phyloP scores from a whole-genome alignment of 2,797 vertebrate genomes.

The Delichon dasypus region DNA sequence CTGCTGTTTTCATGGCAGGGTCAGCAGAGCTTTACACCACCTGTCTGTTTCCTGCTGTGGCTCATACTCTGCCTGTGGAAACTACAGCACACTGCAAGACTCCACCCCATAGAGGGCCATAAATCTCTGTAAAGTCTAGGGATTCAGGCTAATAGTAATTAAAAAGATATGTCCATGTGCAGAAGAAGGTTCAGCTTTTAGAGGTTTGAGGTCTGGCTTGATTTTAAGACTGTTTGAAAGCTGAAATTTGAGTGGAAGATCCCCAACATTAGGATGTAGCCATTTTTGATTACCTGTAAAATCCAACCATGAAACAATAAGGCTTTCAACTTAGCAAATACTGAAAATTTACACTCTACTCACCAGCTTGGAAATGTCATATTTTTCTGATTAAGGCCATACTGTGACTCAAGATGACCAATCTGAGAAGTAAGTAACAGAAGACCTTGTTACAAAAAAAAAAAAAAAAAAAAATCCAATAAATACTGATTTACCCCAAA shows the following conservation, averaged over 20 bases:
- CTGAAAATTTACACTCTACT: slow-evolving; percentile 37
- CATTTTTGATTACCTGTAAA: slow-evolving; percentile 51
- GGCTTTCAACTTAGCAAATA: slow-evolving; percentile 31
- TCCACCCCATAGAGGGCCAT: background rate
- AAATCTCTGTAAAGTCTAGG: background rate
- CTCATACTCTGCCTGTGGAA: background rate
- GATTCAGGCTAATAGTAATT: slow-evolving; percentile 3
- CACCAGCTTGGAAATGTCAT: background rate
- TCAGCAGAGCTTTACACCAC: background rate
- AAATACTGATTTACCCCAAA: background rate
- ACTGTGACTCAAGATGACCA: background rate
- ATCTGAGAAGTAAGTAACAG: background rate
- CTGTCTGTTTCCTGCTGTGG: background rate
- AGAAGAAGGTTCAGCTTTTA: background rate
- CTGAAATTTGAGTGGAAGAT: slow-evolving; percentile 48
- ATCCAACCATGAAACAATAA: slow-evolving; percentile 45
- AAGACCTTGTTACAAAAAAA: background rate
- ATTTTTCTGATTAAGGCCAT: slow-evolving; percentile 23
- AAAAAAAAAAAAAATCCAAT: no score
- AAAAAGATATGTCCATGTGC: background rate
- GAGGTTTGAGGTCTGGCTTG: background rate
- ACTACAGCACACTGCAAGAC: background rate
- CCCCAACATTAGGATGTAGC: background rate
- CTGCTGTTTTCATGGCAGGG: background rate
- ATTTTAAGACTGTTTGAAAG: slow-evolving; percentile 35